Conservation (phyloP, 2,888 invertebrate species). For the Mesoligia furuncula region DNA sequence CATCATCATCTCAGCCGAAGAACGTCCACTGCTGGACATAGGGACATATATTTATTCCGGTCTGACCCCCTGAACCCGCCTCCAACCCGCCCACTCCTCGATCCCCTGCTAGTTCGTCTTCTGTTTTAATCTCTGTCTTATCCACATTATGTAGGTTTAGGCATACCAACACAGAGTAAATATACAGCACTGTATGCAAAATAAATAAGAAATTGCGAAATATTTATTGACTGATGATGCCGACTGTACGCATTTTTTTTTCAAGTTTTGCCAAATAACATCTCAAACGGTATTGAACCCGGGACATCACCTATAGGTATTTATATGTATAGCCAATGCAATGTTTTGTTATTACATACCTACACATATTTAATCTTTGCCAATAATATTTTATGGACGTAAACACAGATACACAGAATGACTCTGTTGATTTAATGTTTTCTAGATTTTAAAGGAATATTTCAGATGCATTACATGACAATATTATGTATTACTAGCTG, state of each 20-base stretch:
- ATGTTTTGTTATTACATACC: constrained; percentile 40
- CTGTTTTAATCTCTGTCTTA: no score
- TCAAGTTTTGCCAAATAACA: neutral
- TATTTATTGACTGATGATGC: constrained; percentile 19
- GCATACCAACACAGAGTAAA: no score
- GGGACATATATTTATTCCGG: no score
- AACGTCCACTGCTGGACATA: no score
- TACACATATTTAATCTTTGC: constrained; percentile 36
- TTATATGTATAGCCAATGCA: constrained; percentile 36
- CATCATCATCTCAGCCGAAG: no score
- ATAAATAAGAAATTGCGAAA: constrained; percentile 23
- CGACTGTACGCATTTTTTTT: neutral
- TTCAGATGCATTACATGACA: neutral
- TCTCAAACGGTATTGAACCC: constrained; percentile 28
- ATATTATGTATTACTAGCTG: no score
- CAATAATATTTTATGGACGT: constrained; percentile 40
- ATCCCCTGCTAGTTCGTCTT: no score
- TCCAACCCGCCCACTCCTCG: no score
- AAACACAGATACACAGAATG: constrained; percentile 20
- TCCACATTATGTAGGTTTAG: no score
- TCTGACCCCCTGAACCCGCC: no score
- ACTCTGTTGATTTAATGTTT: constrained; percentile 16
- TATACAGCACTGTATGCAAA: constrained; percentile 6
- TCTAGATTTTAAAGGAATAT: constrained; percentile 22
- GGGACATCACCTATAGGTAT: constrained; percentile 36